Evolutionary conservation across 1,140 invertebrate species (phyloP).

Genomic region (Monochamus saltuarius): DNA sequence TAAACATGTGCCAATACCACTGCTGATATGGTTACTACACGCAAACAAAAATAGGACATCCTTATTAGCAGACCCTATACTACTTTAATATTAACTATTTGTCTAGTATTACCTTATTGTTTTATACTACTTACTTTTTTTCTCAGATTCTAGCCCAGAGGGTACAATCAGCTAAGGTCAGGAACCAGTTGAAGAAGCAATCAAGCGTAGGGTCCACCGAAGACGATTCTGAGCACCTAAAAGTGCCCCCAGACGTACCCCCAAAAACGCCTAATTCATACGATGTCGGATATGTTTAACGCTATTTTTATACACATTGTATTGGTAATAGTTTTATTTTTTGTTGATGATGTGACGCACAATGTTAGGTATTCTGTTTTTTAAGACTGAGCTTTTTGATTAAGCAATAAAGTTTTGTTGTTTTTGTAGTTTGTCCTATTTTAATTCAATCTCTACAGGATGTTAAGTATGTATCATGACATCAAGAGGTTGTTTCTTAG

Average conservation of each 20-base stretch:
- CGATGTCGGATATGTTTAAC: conserved; percentile 28
- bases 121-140: conserved; percentile 18
- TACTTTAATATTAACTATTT: too few species aligned
- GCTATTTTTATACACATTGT: neutral
- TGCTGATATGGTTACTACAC: too few species aligned
- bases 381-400: too few species aligned
- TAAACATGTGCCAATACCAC: too few species aligned
- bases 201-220: conserved; percentile 23
- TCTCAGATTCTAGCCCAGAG: conserved; percentile 43
- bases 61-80: too few species aligned
- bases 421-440: too few species aligned
- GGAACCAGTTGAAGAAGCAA: conserved; percentile 31
- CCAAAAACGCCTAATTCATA: conserved; percentile 24
- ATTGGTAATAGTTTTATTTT: conserved; percentile 6
- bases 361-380: too few species aligned
- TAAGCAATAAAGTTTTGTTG: too few species aligned
- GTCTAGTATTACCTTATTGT: neutral
- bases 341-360: neutral
- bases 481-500: too few species aligned
- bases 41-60: too few species aligned
- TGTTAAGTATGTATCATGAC: too few species aligned
- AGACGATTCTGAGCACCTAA: conserved; percentile 24
- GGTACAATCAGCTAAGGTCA: conserved; percentile 39
- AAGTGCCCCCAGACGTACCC: conserved; percentile 28
- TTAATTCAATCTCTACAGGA: neutral